Base-by-base conservation (phyloP, 2,113 vertebrate genomes). In the Aleadryas rufinucha region DNA sequence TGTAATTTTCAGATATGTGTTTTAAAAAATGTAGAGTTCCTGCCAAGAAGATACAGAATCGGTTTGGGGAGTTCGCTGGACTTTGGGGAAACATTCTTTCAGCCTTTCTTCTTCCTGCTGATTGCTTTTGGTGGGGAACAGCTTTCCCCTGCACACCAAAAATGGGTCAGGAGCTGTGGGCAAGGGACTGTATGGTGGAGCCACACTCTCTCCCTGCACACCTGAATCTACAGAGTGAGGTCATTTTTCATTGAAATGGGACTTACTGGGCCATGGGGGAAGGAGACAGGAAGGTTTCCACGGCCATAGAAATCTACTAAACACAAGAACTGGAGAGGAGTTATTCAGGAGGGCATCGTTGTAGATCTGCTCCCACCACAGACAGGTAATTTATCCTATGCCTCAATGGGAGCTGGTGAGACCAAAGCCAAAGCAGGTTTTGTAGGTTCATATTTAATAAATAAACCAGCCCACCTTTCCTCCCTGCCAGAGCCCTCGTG, bases 1-100 rank as follows among this genome's bases (percentile, higher is more conserved):
- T 92, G 76, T 71, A 94, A 89, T 89, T 94, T 95, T 94, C 89
- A 91, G 84, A 89, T 91, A 89, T 13, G 28, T 57, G 53, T 79
- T 86, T 59, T 13, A 14, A 93, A 94, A 90, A 94, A 86, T 41
- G 80, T 41, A 33, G 24, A 39, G 2, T 49, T 89, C 65, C 80
- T 95, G 81, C 94, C 93, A 93, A 89, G 86, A 57, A 94, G 74
- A 91, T 77, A 41, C 41, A 68, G 74, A 65, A 27, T 60, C 56
- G 31, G 33, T 95, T 87, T 94, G 65, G 53, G 91, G 65, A 89
- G n/a, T 87, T 92, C 1, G 1, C 84, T 57, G 89, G 84, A 60
- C 77, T 94, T 78, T 6, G 1, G 65, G 91, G 69, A 76, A 94
- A 72, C 65, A 91, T 69, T 87, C 65, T 79, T 84, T 91, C 69